phyloP scores from a whole-genome alignment of 2,888 invertebrate genomes.

The Drosophila fungiperda region DNA sequence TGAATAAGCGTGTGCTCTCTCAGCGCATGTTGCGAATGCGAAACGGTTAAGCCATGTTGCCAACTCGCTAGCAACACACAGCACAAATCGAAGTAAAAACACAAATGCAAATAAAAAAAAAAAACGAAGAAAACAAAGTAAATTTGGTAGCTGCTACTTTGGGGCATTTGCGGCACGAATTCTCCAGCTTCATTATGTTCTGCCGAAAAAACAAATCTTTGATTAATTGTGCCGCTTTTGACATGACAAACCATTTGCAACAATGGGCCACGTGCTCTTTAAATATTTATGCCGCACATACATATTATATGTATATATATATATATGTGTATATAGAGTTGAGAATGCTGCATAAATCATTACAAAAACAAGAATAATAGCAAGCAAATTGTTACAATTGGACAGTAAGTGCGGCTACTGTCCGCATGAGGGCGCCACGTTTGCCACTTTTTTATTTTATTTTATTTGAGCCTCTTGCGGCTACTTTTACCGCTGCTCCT shows the following conservation, averaged over 20 bases:
- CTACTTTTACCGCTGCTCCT: constrained; percentile 11
- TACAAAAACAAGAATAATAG: constrained; percentile 30
- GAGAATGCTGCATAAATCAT: constrained; percentile 63
- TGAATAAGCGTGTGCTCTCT: constrained; percentile 39
- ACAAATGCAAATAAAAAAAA: constrained; percentile 6
- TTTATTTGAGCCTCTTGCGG: background rate
- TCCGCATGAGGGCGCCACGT: constrained; percentile 48
- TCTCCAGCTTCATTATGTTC: constrained; percentile 39
- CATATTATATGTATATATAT: background rate
- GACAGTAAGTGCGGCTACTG: constrained; percentile 15
- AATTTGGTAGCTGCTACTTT: constrained; percentile 19
- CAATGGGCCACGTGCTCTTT: constrained; percentile 78
- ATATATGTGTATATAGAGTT: background rate
- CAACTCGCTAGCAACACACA: constrained; percentile 10
- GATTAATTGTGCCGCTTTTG: constrained; percentile 72
- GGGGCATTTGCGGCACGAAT: constrained; percentile 7
- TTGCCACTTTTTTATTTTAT: constrained; percentile 2
- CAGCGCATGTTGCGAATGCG: constrained; percentile 18
- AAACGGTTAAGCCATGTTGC: constrained; percentile 46
- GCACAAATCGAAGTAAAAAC: background rate
- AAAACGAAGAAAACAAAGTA: background rate
- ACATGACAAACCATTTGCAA: constrained; percentile 79
- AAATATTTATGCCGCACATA: constrained; percentile 65
- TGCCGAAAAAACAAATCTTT: constrained; percentile 70
- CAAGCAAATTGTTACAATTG: constrained; percentile 44